Evolutionary conservation across 2,797 vertebrate species (phyloP).

Genomic region (Hydrophis major): DNA sequence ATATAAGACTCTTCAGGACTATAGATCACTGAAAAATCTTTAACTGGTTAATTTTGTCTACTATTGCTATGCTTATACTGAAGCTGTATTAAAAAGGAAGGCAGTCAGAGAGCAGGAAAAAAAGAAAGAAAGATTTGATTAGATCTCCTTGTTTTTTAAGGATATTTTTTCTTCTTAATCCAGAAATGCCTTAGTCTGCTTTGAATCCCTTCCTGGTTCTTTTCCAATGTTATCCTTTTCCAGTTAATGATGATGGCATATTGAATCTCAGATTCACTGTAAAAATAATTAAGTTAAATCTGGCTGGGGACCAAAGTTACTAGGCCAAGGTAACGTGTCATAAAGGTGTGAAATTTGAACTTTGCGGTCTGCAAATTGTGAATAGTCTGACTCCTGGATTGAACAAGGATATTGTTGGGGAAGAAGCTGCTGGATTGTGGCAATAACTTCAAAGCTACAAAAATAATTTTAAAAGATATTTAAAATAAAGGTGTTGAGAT

Average conservation of each 20-base stretch:
- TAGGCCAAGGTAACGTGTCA: neutral
- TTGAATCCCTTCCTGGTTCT: constrained; percentile 16
- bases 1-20: neutral
- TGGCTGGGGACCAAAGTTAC: neutral
- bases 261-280: neutral
- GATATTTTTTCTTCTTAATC: constrained; percentile 40
- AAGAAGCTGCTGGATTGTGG: neutral
- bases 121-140: constrained; percentile 52
- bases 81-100: constrained; percentile 48
- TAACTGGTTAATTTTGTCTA: neutral
- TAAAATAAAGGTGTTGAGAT: neutral
- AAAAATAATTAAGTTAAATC: constrained; percentile 6
- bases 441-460: neutral
- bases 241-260: neutral
- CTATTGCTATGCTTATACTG: constrained; percentile 5
- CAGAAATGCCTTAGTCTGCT: constrained; percentile 46
- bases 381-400: constrained; percentile 6
- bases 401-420: neutral
- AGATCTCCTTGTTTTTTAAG: constrained; percentile 51
- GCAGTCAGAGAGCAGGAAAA: constrained; percentile 49
- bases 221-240: constrained; percentile 14
- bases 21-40: neutral
- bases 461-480: neutral
- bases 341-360: constrained; percentile 9
- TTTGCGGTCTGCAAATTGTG: constrained; percentile 20